Evolutionary conservation across 2,888 invertebrate genomes (phyloP).

Genomic region (Sthenelais limicola): DNA sequence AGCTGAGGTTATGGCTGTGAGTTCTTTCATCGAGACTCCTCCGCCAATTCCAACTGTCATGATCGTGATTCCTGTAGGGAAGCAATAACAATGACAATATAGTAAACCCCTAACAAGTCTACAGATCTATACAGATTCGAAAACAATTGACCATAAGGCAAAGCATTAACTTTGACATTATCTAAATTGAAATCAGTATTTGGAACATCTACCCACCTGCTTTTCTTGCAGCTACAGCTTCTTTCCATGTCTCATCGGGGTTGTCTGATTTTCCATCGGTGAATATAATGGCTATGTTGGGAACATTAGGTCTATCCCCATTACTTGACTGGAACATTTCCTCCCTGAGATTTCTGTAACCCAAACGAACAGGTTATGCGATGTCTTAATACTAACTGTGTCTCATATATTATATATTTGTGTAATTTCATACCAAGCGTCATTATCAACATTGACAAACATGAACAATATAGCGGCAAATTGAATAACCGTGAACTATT

Average conservation of each 20-base stretch:
- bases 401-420: no score
- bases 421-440: no score
- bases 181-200: background rate
- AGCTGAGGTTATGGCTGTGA: conserved; percentile 45
- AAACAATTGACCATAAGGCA: background rate
- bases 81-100: conserved; percentile 1
- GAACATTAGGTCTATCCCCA: conserved; percentile 41
- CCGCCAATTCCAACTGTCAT: conserved; percentile 48
- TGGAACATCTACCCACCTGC: conserved; percentile 2
- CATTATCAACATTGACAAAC: no score
- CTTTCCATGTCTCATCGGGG: conserved; percentile 34
- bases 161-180: no score
- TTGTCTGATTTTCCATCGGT: conserved; percentile 46
- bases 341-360: conserved; percentile 38
- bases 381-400: no score
- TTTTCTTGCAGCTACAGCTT: conserved; percentile 22
- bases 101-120: no score
- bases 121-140: background rate
- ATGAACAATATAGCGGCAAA: no score
- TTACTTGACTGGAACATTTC: conserved; percentile 39
- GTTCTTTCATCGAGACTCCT: conserved; percentile 44
- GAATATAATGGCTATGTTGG: conserved; percentile 36
- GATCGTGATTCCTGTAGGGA: conserved; percentile 41
- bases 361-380: no score
- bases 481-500: no score